Evolutionary conservation across 2,797 vertebrate genomes (phyloP).

Genomic region (Sebastes vulpes): DNA sequence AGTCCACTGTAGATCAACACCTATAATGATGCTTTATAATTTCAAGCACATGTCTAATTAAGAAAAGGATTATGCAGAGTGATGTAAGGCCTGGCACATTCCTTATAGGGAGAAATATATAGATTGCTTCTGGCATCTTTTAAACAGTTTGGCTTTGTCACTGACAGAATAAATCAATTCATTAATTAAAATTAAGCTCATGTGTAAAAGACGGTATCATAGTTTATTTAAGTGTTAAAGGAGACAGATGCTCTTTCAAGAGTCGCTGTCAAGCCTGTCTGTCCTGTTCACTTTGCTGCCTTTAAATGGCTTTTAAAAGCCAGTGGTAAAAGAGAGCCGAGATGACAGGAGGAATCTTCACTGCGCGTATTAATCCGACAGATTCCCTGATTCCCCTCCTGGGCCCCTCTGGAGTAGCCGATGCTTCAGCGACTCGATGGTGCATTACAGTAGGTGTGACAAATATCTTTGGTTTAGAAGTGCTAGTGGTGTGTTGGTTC

Average conservation of each 20-base stretch:
- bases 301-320: constrained; percentile 80
- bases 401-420: constrained; percentile 75
- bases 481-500: constrained; percentile 73
- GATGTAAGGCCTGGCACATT: constrained; percentile 42
- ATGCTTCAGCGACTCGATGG: constrained; percentile 68
- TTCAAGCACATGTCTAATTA: constrained; percentile 59
- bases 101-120: constrained; percentile 41
- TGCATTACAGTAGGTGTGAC: constrained; percentile 83
- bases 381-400: constrained; percentile 84
- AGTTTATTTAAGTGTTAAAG: constrained; percentile 84
- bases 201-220: constrained; percentile 74
- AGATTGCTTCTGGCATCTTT: constrained; percentile 71
- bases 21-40: constrained; percentile 52
- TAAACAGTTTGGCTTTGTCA: constrained; percentile 66
- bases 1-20: constrained; percentile 50
- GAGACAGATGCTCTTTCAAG: constrained; percentile 86
- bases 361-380: constrained; percentile 84
- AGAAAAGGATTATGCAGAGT: constrained; percentile 40
- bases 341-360: constrained; percentile 76
- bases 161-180: constrained; percentile 86
- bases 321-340: constrained; percentile 68
- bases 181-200: constrained; percentile 83
- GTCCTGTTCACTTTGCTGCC: constrained; percentile 66
- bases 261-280: constrained; percentile 71
- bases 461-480: constrained; percentile 80